A percentile compares a stretch with the other conserved stretches of the same genome.
Evolutionary conservation across 2,797 vertebrate genomes (phyloP).

Genomic region (Taeniopygia guttata): DNA sequence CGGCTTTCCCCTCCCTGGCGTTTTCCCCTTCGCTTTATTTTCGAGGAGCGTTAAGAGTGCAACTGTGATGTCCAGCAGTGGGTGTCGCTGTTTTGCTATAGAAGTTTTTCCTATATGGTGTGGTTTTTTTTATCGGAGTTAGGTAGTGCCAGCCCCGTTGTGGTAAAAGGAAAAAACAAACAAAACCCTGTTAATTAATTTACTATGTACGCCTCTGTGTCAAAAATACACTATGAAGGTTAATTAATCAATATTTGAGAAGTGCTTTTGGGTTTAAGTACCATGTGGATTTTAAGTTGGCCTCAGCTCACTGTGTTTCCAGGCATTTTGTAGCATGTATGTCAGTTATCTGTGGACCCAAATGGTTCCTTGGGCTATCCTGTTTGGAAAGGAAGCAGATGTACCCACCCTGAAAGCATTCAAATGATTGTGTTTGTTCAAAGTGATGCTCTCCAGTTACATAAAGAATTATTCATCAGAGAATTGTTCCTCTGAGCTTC

Average conservation of each 20-base stretch:
- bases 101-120: not conserved
- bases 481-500: not conserved
- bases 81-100: not conserved
- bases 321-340: not conserved
- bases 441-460: not conserved
- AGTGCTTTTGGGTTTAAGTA: not conserved
- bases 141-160: too few relatives aligned
- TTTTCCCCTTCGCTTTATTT: not conserved
- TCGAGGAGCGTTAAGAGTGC: not conserved
- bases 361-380: not conserved
- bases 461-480: not conserved
- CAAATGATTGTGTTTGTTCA: not conserved
- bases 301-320: not conserved
- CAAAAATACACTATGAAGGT: not conserved
- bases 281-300: not conserved
- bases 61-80: not conserved
- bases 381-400: not conserved
- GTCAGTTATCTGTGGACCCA: not conserved
- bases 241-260: not conserved
- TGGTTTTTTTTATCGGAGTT: not conserved
- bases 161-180: not conserved
- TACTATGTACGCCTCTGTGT: not conserved
- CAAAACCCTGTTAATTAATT: not conserved
- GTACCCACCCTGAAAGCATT: not conserved
- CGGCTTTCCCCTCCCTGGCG: fast-evolving